A percentile compares a stretch with the other conserved stretches of the same genome.
Evolutionary conservation across 2,888 invertebrate species (phyloP).

Genomic region (Drosophila cognata): DNA sequence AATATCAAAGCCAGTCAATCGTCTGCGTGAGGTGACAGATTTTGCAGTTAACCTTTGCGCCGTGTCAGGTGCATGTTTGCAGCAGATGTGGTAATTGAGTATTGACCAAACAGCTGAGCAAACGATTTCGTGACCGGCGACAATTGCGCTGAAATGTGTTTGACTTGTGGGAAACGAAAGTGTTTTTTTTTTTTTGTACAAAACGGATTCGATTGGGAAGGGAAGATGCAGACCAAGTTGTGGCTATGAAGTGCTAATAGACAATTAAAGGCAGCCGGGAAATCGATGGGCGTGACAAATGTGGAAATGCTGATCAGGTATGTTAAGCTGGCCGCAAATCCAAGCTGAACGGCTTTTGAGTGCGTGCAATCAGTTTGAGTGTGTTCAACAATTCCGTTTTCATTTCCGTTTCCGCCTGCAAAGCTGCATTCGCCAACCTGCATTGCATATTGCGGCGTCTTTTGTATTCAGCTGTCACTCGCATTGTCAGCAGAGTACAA

Average conservation of each 20-base stretch:
- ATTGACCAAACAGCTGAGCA: slow-evolving; percentile 73
- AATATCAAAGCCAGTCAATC: slow-evolving; percentile 31
- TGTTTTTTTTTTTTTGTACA: slow-evolving; percentile 11
- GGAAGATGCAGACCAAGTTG: not conserved
- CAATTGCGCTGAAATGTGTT: slow-evolving; percentile 54
- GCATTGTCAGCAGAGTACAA: slow-evolving; percentile 70
- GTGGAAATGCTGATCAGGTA: slow-evolving; percentile 25
- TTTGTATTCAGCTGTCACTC: slow-evolving; percentile 49
- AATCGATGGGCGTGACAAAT: slow-evolving; percentile 10
- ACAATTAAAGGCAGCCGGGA: slow-evolving; percentile 43
- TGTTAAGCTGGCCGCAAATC: slow-evolving; percentile 58
- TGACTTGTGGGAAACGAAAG: slow-evolving; percentile 37
- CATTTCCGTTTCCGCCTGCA: slow-evolving; percentile 29
- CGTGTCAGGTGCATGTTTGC: slow-evolving; percentile 19
- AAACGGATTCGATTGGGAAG: not conserved
- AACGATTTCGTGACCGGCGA: slow-evolving; percentile 66
- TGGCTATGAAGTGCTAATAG: slow-evolving; percentile 52
- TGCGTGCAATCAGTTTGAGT: slow-evolving; percentile 72
- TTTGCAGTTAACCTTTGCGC: slow-evolving; percentile 61
- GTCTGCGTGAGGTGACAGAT: slow-evolving; percentile 59
- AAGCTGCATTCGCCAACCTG: slow-evolving; percentile 36
- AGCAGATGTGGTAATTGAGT: slow-evolving; percentile 53
- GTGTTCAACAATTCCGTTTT: slow-evolving; percentile 63
- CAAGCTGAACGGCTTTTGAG: slow-evolving; percentile 53
- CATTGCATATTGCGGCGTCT: slow-evolving; percentile 43